Conservation (phyloP, 1,140 invertebrate genomes). For the Caerostris extrusa region DNA sequence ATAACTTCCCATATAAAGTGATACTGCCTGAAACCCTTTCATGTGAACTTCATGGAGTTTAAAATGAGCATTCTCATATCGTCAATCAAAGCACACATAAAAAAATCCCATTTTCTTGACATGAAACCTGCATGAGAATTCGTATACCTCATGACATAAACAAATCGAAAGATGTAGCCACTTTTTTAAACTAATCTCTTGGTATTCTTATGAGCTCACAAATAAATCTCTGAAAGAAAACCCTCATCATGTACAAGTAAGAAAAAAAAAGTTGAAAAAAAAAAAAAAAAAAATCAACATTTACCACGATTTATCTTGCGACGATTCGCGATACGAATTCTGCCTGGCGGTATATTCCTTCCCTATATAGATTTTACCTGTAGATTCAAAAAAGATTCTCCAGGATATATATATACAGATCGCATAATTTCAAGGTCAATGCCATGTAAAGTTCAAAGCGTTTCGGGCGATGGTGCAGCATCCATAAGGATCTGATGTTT, state of each 20-base stretch:
- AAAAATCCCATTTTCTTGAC: not conserved
- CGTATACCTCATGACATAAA: constrained; percentile 21
- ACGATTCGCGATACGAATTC: not conserved
- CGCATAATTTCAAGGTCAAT: constrained; percentile 70
- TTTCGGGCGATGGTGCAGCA: constrained; percentile 39
- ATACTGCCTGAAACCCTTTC: not conserved
- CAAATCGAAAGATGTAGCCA: constrained; percentile 50
- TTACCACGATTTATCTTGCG: constrained; percentile 19
- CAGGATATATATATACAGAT: not conserved
- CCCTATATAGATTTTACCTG: constrained; percentile 12
- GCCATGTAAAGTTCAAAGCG: constrained; percentile 44
- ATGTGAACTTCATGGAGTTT: not conserved
- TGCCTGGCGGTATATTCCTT: not conserved
- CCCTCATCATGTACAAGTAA: constrained; percentile 15
- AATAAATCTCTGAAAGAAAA: constrained; percentile 26
- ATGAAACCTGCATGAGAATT: not conserved
- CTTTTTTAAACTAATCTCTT: constrained; percentile 23
- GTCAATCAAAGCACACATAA: constrained; percentile 12
- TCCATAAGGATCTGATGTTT: constrained; percentile 62
- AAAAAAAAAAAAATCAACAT: constrained; percentile 1
- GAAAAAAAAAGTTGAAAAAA: no score
- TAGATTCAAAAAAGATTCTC: constrained; percentile 1
- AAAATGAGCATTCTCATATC: not conserved
- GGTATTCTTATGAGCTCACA: constrained; percentile 9
- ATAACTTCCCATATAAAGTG: not conserved